Evolutionary conservation across 2,888 invertebrate species (phyloP), one percentile per base, ranked within the genome.

Genomic region (Ichneumon xanthorius): DNA sequence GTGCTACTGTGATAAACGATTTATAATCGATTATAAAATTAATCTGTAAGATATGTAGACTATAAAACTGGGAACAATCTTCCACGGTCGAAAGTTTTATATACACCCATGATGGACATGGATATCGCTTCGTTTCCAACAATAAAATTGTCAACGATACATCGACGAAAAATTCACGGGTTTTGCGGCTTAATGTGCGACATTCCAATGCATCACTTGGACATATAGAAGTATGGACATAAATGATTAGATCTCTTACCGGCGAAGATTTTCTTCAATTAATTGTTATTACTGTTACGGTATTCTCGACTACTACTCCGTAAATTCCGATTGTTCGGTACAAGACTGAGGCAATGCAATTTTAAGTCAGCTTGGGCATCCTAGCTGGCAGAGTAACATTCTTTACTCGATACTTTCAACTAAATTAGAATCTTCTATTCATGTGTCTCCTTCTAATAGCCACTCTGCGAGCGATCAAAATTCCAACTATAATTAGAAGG

Each of bases 361-460:
- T 16, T 48, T 48, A 4, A 48, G 16, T 16, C 4, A 48, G 16
- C 45, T 16, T 4, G 4, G 14, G 1, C 45, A 0, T 16, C 16
- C 16, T 4, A 4, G 16, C 4, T 40, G 40, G 2, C 40, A 40
- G 9, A 1, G 2, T 9, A 6, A 6, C 40, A 40, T 40, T 40
- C 9, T 40, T 40, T 11, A 40, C 40, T 16, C 45, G 45, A 48
- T 58, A 22, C 22, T 58, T 14, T 4, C 26, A 40, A 72, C 19
- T 48, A 50, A 61, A 72, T 90, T 88, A 93, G 85, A 92, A 92
- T 85, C 92, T 89, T 76, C 93, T 89, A 86, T 93, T 93, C 3
- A 76, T 63, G 84, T 92, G 89, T 22, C 90, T 88, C 82, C 63
- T 88, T 79, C 83, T 90, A 5, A 86, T 22, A 0, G 87, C 82